Base-by-base conservation (phyloP, 37 sponge, comb jelly and placozoan genomes). In the Axinella damicornis region DNA sequence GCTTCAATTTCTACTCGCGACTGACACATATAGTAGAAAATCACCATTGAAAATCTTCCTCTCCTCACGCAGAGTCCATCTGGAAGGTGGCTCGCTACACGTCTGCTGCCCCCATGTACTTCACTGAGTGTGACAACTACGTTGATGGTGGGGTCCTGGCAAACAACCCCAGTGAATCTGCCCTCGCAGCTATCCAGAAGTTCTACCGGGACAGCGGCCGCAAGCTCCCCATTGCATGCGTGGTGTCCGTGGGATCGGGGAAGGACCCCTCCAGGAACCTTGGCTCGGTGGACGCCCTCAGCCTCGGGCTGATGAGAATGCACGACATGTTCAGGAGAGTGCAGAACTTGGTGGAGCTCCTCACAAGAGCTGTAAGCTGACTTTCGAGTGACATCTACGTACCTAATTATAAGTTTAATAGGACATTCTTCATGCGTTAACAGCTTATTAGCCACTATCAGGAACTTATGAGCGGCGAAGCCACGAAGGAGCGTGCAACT, bases 31-130 rank as follows among this genome's bases (percentile, higher is more conserved):
- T n/a, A n/a, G n/a, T n/a, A n/a, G n/a, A n/a, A n/a, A n/a, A n/a
- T n/a, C n/a, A n/a, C n/a, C n/a, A n/a, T n/a, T n/a, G n/a, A n/a
- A n/a, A n/a, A n/a, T n/a, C n/a, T 9, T 78, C 14, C 36, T 28
- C 33, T 13, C 52, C 0, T 53, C 31, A 46, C 69, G 46, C 39
- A 89, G 89, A 83, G 57, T 28, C 22, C 2, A 41, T 91, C 24
- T 91, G 91, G 91, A 85, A 85, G 68, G 91, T 85, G 36, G 91
- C 77, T 18, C 68, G 91, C 53, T 79, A 74, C 76, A 91, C 91
- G 2, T 61, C 73, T 20, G 91, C 91, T 68, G 91, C 91, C 74
- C 91, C 91, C 21, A 56, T 74, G 57, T 79, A 67, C 76, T 90
- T 84, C 72, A 85, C 57, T 18, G 78, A 85, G 36, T 77, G 67